These are phyloP conservation scores for Drosophila anomelani DNA, from an alignment of 2,888 invertebrate genomes.

Conservation along the genomic window DNA sequence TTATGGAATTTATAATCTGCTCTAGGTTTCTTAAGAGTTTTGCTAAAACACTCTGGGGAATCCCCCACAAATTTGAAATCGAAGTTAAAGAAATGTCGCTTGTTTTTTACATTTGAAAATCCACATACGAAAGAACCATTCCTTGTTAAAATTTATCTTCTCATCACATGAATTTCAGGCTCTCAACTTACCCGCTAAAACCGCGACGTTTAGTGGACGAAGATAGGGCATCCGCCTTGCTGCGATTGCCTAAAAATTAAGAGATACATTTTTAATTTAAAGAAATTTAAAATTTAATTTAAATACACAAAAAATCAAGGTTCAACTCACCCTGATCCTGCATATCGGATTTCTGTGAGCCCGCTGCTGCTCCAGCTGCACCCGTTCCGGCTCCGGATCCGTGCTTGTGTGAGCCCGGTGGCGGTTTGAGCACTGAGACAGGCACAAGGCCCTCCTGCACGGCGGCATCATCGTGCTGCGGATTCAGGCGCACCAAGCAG, in stretches of 20 bases:
- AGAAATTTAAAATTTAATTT: constrained; percentile 58
- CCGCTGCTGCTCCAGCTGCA: constrained; percentile 50
- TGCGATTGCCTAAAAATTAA: constrained; percentile 84
- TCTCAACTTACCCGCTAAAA: constrained; percentile 92
- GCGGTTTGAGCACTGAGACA: constrained; percentile 90
- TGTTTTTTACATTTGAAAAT: not conserved
- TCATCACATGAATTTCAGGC: rapidly evolving
- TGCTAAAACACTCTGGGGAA: not conserved
- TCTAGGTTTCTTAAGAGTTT: not conserved
- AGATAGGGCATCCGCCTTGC: constrained; percentile 85
- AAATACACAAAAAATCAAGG: not conserved
- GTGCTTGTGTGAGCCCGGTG: constrained; percentile 86
- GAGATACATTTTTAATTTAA: not conserved
- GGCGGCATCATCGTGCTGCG: constrained; percentile 86
- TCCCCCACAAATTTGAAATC: not conserved
- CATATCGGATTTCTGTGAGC: constrained; percentile 79
- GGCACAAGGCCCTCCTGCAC: constrained; percentile 93
- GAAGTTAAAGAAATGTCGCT: not conserved
- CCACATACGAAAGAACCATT: not conserved
- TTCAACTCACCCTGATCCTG: constrained; percentile 83
- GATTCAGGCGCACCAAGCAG: constrained; percentile 89
- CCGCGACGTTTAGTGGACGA: constrained; percentile 94
- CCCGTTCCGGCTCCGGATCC: constrained; percentile 57
- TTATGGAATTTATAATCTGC: not conserved
- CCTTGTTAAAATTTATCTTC: not conserved